Base-by-base conservation (phyloP, 2,888 invertebrate genomes). In the Dicyrtoma fusca region DNA sequence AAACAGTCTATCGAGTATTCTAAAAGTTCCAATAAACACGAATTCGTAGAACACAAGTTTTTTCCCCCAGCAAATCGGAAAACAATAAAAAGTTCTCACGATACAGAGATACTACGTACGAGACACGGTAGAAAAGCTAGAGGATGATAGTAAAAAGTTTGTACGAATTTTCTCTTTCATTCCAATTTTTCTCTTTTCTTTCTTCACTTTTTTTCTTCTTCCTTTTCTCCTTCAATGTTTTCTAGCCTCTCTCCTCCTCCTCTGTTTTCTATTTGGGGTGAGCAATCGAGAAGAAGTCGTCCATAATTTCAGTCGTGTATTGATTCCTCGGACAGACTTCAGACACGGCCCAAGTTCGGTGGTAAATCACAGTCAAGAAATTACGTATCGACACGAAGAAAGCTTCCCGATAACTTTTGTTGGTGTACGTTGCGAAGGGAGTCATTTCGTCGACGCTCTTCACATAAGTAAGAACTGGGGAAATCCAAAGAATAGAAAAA, bases 301-400 rank as follows among this genome's bases (percentile, higher is more conserved):
- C 80, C 80, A 81, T 81, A 69, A 81, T 79, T 74, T 81, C 80
- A 0, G 79, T 78, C 11, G 80, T 78, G 73, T 81, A 81, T 21
- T 79, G 79, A 74, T 81, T 81, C 69, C 79, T 80, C 2, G 79
- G 80, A 57, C 77, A 77, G 14, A 79, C 79, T 73, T 81, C 80
- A 23, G 78, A 75, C 11, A 81, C 79, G 51, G 76, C 75, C 81
- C 81, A 81, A 10, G 79, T 81, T 71, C 79, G 74, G 65, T 81
- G 81, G 72, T 80, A 80, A 73, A 81, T 79, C 55, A 81, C 81
- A 74, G 79, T 81, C 44, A 81, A 73, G 64, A 81, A 81, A 69
- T 81, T 81, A 21, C 79, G 76, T 57, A 81, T 77, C 10, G 79
- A 79, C 47, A 81, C 79, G 57, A 81, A 80, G 71, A 81, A 81